phyloP scores from a whole-genome alignment of 2,888 invertebrate genomes.

The Falcaria lacertinaria region DNA sequence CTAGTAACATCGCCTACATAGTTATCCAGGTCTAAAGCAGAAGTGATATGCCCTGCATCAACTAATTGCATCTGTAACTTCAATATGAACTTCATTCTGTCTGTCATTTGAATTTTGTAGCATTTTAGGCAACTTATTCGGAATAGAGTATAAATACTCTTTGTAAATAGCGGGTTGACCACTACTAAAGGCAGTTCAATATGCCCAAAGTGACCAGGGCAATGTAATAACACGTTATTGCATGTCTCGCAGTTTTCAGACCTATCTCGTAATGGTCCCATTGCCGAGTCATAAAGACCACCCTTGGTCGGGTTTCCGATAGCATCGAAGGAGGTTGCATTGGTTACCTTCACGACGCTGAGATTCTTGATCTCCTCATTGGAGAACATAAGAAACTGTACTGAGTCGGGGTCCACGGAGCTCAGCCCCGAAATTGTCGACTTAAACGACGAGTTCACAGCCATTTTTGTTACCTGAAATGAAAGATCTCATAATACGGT shows the following conservation, averaged over 20 bases:
- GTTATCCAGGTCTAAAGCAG: slow-evolving; percentile 84
- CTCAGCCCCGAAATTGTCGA: slow-evolving; percentile 46
- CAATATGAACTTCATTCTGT: slow-evolving; percentile 77
- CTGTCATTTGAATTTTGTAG: slow-evolving; percentile 81
- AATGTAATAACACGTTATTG: slow-evolving; percentile 81
- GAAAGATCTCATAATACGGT: slow-evolving; percentile 4
- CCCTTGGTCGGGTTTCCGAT: slow-evolving; percentile 90
- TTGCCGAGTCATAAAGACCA: slow-evolving; percentile 93
- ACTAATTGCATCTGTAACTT: slow-evolving; percentile 85
- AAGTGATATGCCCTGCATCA: slow-evolving; percentile 85
- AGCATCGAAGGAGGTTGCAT: slow-evolving; percentile 88
- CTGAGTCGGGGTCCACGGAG: slow-evolving; percentile 61
- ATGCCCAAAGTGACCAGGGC: slow-evolving; percentile 97
- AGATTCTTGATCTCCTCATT: slow-evolving; percentile 87
- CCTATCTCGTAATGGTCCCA: slow-evolving; percentile 84
- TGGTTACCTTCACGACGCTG: slow-evolving; percentile 90
- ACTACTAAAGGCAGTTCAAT: slow-evolving; percentile 93
- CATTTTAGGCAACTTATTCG: slow-evolving; percentile 86
- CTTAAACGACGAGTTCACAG: slow-evolving; percentile 43
- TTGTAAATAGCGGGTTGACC: slow-evolving; percentile 94
- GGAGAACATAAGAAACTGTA: slow-evolving; percentile 85
- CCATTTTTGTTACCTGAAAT: slow-evolving; percentile 42
- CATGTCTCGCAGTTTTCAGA: slow-evolving; percentile 91
- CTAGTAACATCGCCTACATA: slow-evolving; percentile 51
- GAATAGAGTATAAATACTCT: slow-evolving; percentile 83